Percentiles rank a stretch among this genome's conserved stretches.
phyloP scores from a whole-genome alignment of 2,797 vertebrate genomes.

The Percopsis omiscomaycus region DNA sequence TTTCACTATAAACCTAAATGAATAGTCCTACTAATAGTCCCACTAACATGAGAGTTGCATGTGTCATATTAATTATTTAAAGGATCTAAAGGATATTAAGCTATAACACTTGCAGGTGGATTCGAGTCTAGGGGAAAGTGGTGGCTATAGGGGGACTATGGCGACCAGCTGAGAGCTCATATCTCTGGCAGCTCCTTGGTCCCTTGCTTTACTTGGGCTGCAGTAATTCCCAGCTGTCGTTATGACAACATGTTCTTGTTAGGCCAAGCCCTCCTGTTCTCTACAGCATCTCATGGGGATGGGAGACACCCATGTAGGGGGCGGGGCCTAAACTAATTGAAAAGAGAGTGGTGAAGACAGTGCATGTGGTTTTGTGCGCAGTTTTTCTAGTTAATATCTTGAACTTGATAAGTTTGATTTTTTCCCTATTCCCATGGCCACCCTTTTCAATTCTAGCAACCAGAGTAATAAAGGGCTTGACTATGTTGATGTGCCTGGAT shows the following conservation, averaged over 20 bases:
- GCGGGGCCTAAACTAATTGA: conserved; percentile 25
- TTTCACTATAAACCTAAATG: no score
- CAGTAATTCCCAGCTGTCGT: conserved; percentile 70
- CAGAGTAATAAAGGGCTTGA: conserved; percentile 21
- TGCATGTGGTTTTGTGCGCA: not conserved
- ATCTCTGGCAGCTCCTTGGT: conserved; percentile 62
- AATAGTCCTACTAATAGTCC: no score
- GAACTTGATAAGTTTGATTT: not conserved
- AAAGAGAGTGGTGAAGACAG: conserved; percentile 27
- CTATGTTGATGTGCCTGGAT: conserved; percentile 41
- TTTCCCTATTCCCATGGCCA: not conserved
- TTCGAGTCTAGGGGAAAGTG: conserved; percentile 33
- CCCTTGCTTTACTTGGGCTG: conserved; percentile 58
- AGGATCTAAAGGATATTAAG: conserved; percentile 42
- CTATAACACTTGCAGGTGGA: conserved; percentile 44
- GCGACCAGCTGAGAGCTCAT: conserved; percentile 58
- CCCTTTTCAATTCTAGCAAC: conserved; percentile 22
- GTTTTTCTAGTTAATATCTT: no score
- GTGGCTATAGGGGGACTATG: conserved; percentile 52
- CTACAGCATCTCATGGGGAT: conserved; percentile 59
- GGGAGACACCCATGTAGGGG: conserved; percentile 60
- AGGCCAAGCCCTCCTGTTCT: conserved; percentile 65
- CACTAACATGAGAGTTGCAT: no score
- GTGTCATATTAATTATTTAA: conserved; percentile 18
- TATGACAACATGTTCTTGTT: conserved; percentile 72